These are phyloP conservation scores for Microctonus aethiopoides DNA, from an alignment of 2,888 invertebrate genomes.

Conservation along the genomic window DNA sequence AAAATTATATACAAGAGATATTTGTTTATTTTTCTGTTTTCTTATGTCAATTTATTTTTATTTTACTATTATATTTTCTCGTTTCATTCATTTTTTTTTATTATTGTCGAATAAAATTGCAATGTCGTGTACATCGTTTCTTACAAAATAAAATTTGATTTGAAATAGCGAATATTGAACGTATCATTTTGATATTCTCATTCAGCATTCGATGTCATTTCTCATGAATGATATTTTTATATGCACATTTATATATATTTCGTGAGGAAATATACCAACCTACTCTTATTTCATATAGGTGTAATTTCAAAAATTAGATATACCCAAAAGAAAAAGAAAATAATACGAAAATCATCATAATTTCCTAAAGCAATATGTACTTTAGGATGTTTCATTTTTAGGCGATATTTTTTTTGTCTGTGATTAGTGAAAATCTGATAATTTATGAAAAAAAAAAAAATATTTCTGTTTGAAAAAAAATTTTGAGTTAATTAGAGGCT, in stretches of 20 bases:
- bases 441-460: too few species aligned
- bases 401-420: too few species aligned
- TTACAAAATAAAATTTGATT: background rate
- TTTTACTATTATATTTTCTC: background rate
- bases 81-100: background rate
- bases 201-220: background rate
- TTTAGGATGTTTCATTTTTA: too few species aligned
- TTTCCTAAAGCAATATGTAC: too few species aligned
- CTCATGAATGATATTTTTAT: background rate
- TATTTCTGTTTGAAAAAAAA: too few species aligned
- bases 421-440: too few species aligned
- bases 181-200: background rate
- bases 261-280: background rate
- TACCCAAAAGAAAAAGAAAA: too few species aligned
- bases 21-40: constrained; percentile 29
- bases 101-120: background rate
- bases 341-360: too few species aligned
- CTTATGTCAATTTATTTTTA: background rate
- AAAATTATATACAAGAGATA: constrained; percentile 28
- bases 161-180: background rate
- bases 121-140: background rate
- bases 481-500: too few species aligned
- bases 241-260: background rate
- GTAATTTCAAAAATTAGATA: too few species aligned
- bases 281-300: background rate